Evolutionary conservation across 2,888 invertebrate species (phyloP), one percentile per base, ranked within the genome.

Genomic region (Drosophila setosimentum): DNA sequence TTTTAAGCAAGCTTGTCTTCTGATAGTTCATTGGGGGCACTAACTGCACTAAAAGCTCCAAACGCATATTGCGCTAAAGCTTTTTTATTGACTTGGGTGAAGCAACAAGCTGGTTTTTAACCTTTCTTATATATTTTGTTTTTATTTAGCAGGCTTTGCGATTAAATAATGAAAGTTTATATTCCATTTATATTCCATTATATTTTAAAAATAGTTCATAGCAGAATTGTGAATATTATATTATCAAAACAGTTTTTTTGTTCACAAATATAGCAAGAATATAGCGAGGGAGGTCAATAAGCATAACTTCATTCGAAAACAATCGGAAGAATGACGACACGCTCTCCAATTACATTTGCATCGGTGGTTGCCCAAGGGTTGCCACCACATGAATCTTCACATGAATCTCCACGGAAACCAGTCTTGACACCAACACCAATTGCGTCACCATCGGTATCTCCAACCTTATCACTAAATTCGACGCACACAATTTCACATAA

Each of bases 301-400:
- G n/a, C n/a, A n/a, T 10, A n/a, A n/a, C 40, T 40, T 40, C n/a
- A 10, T 10, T n/a, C 10, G 37, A 40, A 37, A 40, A 1, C 37
- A 40, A 4, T 10, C n/a, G 18, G 8, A 40, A 40, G 33, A 16
- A 10, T 30, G 16, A 3, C 3, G 27, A 11, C 27, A 37, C 16
- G 2, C 3, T 18, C 48, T n/a, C 16, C 70, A 1, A 57, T 45
- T 1, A 68, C 78, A 1, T 78, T 68, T 65, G 71, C 78, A 13
- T 40, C 60, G 21, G 75, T 78, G 42, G 75, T 78, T 35, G 61
- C 71, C 2, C 13, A 71, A n/a, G 78, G 71, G 0, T 6, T 53
- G 53, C 33, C 53, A 10, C 1, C 53, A 3, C 8, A 16, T 33
- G 21, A 3, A 3, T 8, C 32, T n/a, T 1, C 53, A 3, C 8